Percentiles rank a stretch among this genome's conserved stretches.
phyloP scores from a whole-genome alignment of 2,113 vertebrate genomes.

The Planiliza haematocheilus region DNA sequence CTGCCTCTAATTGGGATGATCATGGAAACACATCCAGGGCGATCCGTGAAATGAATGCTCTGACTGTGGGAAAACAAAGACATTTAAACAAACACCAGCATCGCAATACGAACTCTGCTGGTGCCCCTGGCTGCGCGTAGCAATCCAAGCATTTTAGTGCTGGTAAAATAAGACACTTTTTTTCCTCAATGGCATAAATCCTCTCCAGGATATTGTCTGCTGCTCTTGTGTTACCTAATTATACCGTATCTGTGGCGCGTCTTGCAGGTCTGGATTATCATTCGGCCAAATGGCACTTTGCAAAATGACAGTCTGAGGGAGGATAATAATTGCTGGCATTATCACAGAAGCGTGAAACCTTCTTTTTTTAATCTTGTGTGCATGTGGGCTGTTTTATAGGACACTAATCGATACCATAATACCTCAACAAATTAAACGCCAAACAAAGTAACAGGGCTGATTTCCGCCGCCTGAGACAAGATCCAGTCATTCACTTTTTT shows the following conservation, averaged over 20 bases:
- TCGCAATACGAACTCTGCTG: slow-evolving; percentile 27
- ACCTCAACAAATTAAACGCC: neutral
- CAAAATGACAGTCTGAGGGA: slow-evolving; percentile 25
- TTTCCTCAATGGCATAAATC: slow-evolving; percentile 32
- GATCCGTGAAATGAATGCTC: neutral
- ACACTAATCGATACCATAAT: neutral
- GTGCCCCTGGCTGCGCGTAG: slow-evolving; percentile 43
- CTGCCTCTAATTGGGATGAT: slow-evolving; percentile 18
- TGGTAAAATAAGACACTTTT: slow-evolving; percentile 55
- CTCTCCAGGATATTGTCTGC: slow-evolving; percentile 3
- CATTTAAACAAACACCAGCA: slow-evolving; percentile 34
- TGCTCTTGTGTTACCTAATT: slow-evolving; percentile 40
- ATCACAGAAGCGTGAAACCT: slow-evolving; percentile 25
- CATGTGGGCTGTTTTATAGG: neutral
- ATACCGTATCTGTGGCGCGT: slow-evolving; percentile 18
- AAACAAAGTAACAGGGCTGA: slow-evolving; percentile 11
- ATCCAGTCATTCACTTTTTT: neutral
- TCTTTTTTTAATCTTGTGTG: neutral
- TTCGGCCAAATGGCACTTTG: slow-evolving; percentile 53
- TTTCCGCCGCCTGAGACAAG: neutral
- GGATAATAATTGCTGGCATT: slow-evolving; percentile 30
- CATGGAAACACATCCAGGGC: slow-evolving; percentile 5
- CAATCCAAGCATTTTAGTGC: slow-evolving; percentile 29
- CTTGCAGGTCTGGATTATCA: slow-evolving; percentile 39
- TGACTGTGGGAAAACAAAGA: slow-evolving; percentile 51